Base-by-base conservation (phyloP, 2,113 vertebrate genomes). In the Pteropus alecto region DNA sequence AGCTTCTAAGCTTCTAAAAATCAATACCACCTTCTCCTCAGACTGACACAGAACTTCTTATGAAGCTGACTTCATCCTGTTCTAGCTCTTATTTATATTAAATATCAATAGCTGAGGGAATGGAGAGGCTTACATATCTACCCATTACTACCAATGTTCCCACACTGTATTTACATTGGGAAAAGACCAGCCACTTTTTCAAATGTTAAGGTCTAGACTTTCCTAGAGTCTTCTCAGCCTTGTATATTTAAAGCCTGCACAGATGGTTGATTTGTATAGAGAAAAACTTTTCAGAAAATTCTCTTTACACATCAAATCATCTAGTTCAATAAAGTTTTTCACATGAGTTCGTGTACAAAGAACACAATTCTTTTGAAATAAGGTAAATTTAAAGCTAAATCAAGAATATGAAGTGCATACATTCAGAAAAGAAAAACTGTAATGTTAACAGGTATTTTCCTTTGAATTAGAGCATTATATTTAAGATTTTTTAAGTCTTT, bases 321-420 rank as follows among this genome's bases (percentile, higher is more conserved):
- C 28, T 68, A 71, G 76, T 85, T 54, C 15, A 82, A 58, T 12
- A 43, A 26, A 43, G 28, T 48, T 73, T 92, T 73, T 2, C 63
- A 77, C 13, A 46, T 90, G 48, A 94, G 22, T 95, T 93, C 18
- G 26, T 60, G 15, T 60, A 81, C 2, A 90, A 86, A 94, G 63
- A 76, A 84, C n/a, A 67, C 5, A 84, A 16, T 74, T 78, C 1
- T 95, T 78, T 48, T 41, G 60, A 93, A 94, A 85, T 90, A 56
- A 86, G 14, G 13, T 65, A 86, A 22, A n/a, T 63, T 83, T 79
- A 79, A 82, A 94, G 71, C 41, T 90, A 88, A 97, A 61, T 67
- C 2, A 88, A 87, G 90, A 90, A 41, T 73, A 38, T 6, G 21
- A 67, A 95, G 19, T 74, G 5, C 6, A 43, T 73, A 56, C 14